Base-by-base conservation (phyloP, 92 coral and sea anemone species). In the Epizoanthus scotinus region DNA sequence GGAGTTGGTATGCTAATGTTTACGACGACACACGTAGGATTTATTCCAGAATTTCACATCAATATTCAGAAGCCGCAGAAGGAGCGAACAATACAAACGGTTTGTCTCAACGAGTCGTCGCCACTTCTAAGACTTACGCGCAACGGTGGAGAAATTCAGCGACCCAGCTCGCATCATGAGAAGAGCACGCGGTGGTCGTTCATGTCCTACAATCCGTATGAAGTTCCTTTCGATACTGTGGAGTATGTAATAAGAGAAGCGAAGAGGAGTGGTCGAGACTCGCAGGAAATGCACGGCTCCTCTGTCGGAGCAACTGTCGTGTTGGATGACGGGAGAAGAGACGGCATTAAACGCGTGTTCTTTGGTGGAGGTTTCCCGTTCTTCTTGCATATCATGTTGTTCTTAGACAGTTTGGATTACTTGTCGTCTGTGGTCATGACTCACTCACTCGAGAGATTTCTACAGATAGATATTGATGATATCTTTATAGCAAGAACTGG, bases 381-480 rank as follows among this genome's bases (percentile, higher is more conserved):
- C 71, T 94, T 95, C 72, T 82, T 95, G 19, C 93, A 93, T 68
- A 91, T 91, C 3, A 84, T 95, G 91, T 68, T 95, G 77, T 95
- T 91, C 26, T 63, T 95, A 84, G 99, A 95, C 83, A 84, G 96
- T 44, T 56, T 95, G 71, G 93, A 95, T 50, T 91, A 91, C 70
- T 67, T 95, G 63, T 81, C 96, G 22, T 90, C 94, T 2, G 93
- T 85, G 17, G 75, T 84, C 17, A 61, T 87, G 62, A 90, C 61
- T 34, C 90, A 88, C 79, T 88, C 90, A 19, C 63, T 85, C 28
- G 92, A 95, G 79, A 82, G 98, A 36, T 93, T 90, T 56, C 73
- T 95, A 9, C 98, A 95, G 77, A 84, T 95, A 47, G 98, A 95
- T 74, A 87, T 95, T 34, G 98, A 95, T 26, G 98, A 95, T 84